Evolutionary conservation across 1,140 invertebrate genomes (phyloP), one percentile per base, ranked within the genome.

Genomic region (Heliconius himera): DNA sequence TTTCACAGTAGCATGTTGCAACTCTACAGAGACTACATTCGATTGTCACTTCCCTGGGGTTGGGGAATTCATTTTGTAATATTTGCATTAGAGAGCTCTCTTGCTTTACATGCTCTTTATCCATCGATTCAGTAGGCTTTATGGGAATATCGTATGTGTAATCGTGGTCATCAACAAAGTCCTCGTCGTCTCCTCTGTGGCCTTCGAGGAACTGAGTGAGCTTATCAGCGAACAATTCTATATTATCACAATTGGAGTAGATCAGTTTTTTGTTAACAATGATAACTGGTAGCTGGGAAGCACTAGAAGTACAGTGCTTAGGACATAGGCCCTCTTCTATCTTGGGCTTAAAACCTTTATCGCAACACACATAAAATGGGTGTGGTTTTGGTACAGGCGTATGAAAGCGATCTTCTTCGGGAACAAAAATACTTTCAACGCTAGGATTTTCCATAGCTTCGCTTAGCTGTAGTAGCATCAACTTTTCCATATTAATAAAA

Each of bases 401-500:
- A 5, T 84, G 81, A 38, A 88, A 84, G 51, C 75, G 33, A n/a
- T 83, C 74, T 38, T 85, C 78, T 56, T 91, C 87, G 8, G 49
- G n/a, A 60, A 86, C 82, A 79, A 94, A 90, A 54, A 94, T 85
- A 70, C 86, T 93, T 83, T 88, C 87, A 51, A 76, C 84, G 13
- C 66, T 82, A 29, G 91, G 91, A 74, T 89, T 86, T n/a, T 91
- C 85, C 18, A 90, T 70, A 1, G 81, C 81, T 77, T 90, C 83
- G 71, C 87, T 87, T 16, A 94, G 60, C 76, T 94, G 93, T 73
- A 93, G 72, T 72, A 94, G 82, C 91, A 93, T 91, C 54, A 93
- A 79, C 77, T 89, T 94, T 78, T 94, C 93, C 84, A 92, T 90
- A 33, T 94, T 91, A 26, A 93, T 83, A 81, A 94, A 93, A 77